Conservation (phyloP, 2,888 invertebrate genomes). For the Rhodophaea formosa region DNA sequence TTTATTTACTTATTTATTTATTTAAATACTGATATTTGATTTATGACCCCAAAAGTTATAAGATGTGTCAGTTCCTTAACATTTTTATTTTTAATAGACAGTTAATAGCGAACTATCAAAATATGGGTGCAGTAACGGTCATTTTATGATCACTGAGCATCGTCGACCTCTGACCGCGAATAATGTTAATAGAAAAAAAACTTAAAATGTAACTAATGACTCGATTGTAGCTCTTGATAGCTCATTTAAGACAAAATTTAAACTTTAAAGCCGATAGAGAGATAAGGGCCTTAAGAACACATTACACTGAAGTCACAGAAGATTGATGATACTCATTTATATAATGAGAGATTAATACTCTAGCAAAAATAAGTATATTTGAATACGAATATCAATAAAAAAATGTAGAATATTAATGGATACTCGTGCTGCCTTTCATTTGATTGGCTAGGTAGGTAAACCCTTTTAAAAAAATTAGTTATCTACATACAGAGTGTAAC, state of each 20-base stretch:
- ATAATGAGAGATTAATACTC: neutral
- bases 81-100: conserved; percentile 7
- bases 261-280: neutral
- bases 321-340: neutral
- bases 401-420: too few relatives aligned
- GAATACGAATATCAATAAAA: too few relatives aligned
- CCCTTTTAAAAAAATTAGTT: too few relatives aligned
- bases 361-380: neutral
- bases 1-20: too few relatives aligned
- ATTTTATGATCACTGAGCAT: neutral
- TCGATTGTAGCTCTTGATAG: neutral
- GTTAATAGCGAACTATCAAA: neutral
- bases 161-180: conserved; percentile 8
- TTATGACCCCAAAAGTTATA: neutral
- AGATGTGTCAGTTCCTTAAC: neutral
- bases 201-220: conserved; percentile 6
- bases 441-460: too few relatives aligned
- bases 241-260: conserved; percentile 4
- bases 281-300: conserved; percentile 1
- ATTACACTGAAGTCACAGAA: too few relatives aligned
- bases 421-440: too few relatives aligned
- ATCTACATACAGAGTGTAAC: too few relatives aligned
- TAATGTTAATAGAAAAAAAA: conserved; percentile 6
- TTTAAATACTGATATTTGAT: too few relatives aligned
- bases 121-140: conserved; percentile 3